Evolutionary conservation across 2,797 vertebrate genomes (phyloP).

Genomic region (Crax fasciolata): DNA sequence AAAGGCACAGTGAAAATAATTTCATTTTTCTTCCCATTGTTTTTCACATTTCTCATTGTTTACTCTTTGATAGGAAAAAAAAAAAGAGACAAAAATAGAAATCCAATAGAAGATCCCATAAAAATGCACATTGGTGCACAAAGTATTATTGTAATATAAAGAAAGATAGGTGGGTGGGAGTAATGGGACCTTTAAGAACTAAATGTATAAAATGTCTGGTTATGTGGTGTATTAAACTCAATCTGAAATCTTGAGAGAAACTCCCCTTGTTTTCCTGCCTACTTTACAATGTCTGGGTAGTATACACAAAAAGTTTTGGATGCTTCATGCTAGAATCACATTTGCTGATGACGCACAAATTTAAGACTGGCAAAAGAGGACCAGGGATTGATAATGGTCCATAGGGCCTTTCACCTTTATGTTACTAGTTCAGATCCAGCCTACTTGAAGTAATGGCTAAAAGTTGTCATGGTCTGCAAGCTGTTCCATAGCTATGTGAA

Average conservation of each 20-base stretch:
- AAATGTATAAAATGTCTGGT: background rate
- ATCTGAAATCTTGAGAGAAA: background rate
- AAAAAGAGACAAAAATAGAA: background rate
- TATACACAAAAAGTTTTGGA: background rate
- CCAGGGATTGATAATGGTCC: slow-evolving; percentile 12
- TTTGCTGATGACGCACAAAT: background rate
- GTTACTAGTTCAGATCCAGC: slow-evolving; percentile 5
- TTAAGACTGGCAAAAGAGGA: slow-evolving; percentile 22
- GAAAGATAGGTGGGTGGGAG: background rate
- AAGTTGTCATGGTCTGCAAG: slow-evolving; percentile 12
- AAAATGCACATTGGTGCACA: background rate
- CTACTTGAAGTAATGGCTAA: background rate
- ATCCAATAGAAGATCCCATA: background rate
- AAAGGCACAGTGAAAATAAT: background rate
- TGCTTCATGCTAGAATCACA: background rate
- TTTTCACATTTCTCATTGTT: background rate
- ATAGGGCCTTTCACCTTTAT: background rate
- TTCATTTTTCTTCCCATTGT: background rate
- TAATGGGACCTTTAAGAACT: background rate
- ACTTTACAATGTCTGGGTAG: background rate
- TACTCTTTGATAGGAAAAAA: background rate
- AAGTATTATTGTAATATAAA: background rate
- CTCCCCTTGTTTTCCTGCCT: background rate
- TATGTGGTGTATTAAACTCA: background rate
- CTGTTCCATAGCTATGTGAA: background rate